Evolutionary conservation across 2,888 invertebrate genomes (phyloP).

Genomic region (Cephus nigrinus): DNA sequence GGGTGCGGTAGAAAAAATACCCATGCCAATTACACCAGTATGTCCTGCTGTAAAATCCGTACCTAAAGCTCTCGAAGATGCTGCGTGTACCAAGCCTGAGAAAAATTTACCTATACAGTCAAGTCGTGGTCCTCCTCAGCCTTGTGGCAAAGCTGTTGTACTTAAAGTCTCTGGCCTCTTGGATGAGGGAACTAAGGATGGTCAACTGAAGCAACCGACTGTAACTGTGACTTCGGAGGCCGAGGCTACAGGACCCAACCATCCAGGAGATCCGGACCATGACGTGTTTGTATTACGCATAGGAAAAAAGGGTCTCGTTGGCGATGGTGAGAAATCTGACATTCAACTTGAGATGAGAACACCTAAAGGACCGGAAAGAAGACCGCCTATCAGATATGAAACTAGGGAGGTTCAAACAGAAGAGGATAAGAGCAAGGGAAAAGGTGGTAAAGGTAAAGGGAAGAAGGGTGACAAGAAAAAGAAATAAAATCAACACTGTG

Average conservation of each 20-base stretch:
- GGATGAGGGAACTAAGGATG: constrained; percentile 31
- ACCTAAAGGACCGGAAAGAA: constrained; percentile 74
- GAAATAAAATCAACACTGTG: not conserved
- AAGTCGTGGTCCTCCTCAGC: constrained; percentile 41
- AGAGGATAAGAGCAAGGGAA: constrained; percentile 43
- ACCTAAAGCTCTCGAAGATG: not conserved
- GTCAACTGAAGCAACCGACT: constrained; percentile 36
- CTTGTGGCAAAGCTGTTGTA: constrained; percentile 54
- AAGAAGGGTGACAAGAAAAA: constrained; percentile 32
- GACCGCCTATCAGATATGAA: constrained; percentile 72
- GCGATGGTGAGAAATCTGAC: constrained; percentile 76
- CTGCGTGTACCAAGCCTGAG: not conserved
- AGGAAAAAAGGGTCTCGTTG: constrained; percentile 78
- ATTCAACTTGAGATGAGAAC: constrained; percentile 80
- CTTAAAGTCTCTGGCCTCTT: constrained; percentile 59
- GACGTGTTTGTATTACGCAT: constrained; percentile 80
- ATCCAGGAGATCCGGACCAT: constrained; percentile 72
- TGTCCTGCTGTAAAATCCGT: not conserved
- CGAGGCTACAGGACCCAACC: constrained; percentile 26
- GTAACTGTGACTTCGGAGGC: constrained; percentile 49
- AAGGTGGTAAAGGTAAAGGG: constrained; percentile 19
- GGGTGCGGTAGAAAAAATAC: constrained; percentile 21
- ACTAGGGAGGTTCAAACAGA: constrained; percentile 77
- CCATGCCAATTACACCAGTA: not conserved
- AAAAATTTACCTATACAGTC: constrained; percentile 34